Percentiles rank a stretch among this genome's conserved stretches.
Evolutionary conservation across 2,888 invertebrate genomes (phyloP).

Genomic region (Cephus nigrinus): DNA sequence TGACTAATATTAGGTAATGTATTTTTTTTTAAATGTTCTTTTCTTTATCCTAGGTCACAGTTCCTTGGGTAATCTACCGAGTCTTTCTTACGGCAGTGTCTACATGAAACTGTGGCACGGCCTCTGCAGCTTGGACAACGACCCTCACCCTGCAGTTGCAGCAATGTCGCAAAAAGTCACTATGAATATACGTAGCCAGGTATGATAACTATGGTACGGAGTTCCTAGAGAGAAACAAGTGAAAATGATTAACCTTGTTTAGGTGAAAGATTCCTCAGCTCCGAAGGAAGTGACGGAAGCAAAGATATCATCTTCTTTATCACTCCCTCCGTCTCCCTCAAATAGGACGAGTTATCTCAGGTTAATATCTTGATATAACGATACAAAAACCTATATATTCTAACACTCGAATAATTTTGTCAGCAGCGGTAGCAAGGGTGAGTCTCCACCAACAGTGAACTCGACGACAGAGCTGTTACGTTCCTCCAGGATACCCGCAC

Average conservation of each 20-base stretch:
- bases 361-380: slow-evolving; percentile 39
- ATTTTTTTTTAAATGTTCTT: not conserved
- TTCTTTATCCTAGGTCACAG: slow-evolving; percentile 51
- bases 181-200: slow-evolving; percentile 81
- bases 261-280: slow-evolving; percentile 65
- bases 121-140: slow-evolving; percentile 80
- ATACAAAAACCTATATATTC: not conserved
- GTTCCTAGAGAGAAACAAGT: slow-evolving; percentile 9
- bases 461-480: slow-evolving; percentile 65
- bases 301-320: slow-evolving; percentile 67
- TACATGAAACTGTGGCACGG: slow-evolving; percentile 92
- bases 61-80: slow-evolving; percentile 67
- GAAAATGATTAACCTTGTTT: slow-evolving; percentile 1
- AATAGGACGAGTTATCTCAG: slow-evolving; percentile 69
- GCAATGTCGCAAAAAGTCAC: slow-evolving; percentile 83
- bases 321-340: slow-evolving; percentile 72
- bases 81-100: slow-evolving; percentile 77
- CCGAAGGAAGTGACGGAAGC: slow-evolving; percentile 65
- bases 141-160: slow-evolving; percentile 89
- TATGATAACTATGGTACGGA: slow-evolving; percentile 49
- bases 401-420: not conserved
- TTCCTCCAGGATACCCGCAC: slow-evolving; percentile 48
- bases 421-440: slow-evolving; percentile 59
- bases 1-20: not conserved
- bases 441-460: slow-evolving; percentile 69